Conservation (phyloP, 2,888 invertebrate genomes). For the Osmoderma eremita region DNA sequence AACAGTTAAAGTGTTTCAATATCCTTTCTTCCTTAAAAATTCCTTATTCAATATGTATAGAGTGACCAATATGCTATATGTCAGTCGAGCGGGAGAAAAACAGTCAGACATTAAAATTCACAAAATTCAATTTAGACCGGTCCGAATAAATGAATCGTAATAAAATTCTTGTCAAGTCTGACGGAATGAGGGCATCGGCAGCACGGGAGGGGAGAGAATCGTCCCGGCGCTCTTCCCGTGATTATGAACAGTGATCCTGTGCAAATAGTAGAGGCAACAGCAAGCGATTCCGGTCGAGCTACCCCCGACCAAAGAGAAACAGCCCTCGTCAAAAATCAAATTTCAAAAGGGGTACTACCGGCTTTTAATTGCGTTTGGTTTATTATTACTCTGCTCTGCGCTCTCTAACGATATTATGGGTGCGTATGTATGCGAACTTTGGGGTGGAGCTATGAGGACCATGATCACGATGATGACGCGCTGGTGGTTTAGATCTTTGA, state of each 20-base stretch:
- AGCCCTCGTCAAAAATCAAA: conserved; percentile 59
- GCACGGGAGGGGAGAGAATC: not conserved
- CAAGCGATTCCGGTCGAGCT: no score
- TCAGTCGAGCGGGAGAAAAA: not conserved
- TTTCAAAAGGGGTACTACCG: conserved; percentile 58
- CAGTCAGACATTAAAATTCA: conserved; percentile 53
- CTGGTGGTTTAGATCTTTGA: conserved; percentile 52
- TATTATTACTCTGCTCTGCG: conserved; percentile 49
- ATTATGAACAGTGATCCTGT: conserved; percentile 57
- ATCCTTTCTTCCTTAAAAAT: no score
- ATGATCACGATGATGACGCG: not conserved
- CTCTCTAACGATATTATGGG: not conserved
- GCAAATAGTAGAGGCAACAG: conserved; percentile 54
- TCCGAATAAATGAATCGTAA: conserved; percentile 59
- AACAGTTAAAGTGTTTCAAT: no score
- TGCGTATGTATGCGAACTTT: not conserved
- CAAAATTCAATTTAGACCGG: conserved; percentile 58
- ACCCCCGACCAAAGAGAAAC: not conserved
- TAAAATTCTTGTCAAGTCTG: conserved; percentile 57
- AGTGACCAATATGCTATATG: no score
- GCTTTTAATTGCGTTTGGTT: conserved; percentile 58
- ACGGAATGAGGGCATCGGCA: conserved; percentile 56
- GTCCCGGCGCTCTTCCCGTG: conserved; percentile 48
- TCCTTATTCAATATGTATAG: no score
- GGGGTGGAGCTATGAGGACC: not conserved